Conservation (phyloP, 2,113 vertebrate species). For the Gasterosteus aculeatus region DNA sequence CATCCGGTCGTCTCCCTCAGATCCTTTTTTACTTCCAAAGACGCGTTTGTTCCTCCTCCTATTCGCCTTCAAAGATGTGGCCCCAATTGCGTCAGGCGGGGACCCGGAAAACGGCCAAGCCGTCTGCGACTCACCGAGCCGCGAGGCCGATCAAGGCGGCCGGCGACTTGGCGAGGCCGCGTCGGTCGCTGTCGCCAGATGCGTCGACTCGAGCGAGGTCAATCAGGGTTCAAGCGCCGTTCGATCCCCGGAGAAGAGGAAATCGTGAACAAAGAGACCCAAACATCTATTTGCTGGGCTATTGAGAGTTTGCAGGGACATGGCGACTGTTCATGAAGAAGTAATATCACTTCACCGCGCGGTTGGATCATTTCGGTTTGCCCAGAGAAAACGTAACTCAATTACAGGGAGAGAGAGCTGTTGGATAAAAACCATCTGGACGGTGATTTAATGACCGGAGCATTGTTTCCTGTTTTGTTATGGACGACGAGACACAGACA, state of each 20-base stretch:
- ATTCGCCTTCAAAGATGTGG: constrained; percentile 59
- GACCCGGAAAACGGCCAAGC: constrained; percentile 19
- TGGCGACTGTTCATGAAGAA: neutral
- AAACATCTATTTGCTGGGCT: neutral
- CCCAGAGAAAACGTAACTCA: constrained; percentile 22
- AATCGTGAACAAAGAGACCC: neutral
- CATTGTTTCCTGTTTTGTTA: constrained; percentile 33
- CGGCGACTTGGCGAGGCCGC: constrained; percentile 31
- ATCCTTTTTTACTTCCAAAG: constrained; percentile 57
- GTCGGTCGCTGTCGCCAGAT: constrained; percentile 20
- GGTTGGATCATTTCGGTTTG: neutral
- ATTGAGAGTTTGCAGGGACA: neutral
- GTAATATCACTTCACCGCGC: neutral
- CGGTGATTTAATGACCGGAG: constrained; percentile 42
- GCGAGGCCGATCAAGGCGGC: constrained; percentile 53
- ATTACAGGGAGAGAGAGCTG: constrained; percentile 30
- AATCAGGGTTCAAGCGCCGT: constrained; percentile 17
- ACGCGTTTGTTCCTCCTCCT: constrained; percentile 50
- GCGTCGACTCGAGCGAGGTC: constrained; percentile 26
- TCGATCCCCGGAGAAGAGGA: constrained; percentile 12
- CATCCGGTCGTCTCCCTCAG: constrained; percentile 30
- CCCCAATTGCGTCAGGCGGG: constrained; percentile 30
- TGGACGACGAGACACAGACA: constrained; percentile 27
- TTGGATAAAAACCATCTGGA: constrained; percentile 40
- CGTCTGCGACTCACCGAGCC: constrained; percentile 33